Base-by-base conservation (phyloP, 1,140 invertebrate species). In the Brachionus paranguensis region DNA sequence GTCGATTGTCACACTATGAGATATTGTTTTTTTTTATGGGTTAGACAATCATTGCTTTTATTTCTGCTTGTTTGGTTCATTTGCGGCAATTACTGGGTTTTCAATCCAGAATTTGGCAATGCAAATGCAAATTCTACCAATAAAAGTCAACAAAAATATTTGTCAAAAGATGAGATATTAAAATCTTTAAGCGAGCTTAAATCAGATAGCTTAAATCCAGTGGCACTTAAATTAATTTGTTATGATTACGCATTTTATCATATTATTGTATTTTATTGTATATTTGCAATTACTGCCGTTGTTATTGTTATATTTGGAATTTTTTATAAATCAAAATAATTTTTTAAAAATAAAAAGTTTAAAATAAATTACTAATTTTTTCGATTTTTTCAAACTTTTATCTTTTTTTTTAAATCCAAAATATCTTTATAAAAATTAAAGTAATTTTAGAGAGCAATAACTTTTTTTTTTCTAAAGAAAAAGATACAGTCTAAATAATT, bases 11-110 rank as follows among this genome's bases (percentile, higher is more conserved):
- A 76, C 4, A 47, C 72, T 27, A 50, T 76, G 12, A 47, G 72
- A 33, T 76, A 33, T 47, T 20, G 45, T 50, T 24, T 76, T 27
- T 47, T 50, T 50, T 33, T 14, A n/a, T 76, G 43, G 24, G 12
- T 76, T 3, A 76, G 47, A 76, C 17, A 47, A 76, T 29, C n/a
- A 14, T 50, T 76, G 45, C 20, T 50, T 5, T 27, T 76, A 47
- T 76, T 76, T 29, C 24, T 76, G 20, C 29, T 76, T 14, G n/a
- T 50, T 17, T 76, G 72, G 72, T 76, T 76, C 43, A 47, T 76
- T 33, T 76, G 72, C 50, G 72, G 72, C 2, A 76, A 76, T 50
- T 76, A 76, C 29, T 76, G 72, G 72, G 72, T 76, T 47, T 76
- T 76, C 33, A 47, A 76, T 47, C 11, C 20, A 3, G 72, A 76